Evolutionary conservation across 2,113 vertebrate genomes (phyloP).

Genomic region (Plecotus auritus): DNA sequence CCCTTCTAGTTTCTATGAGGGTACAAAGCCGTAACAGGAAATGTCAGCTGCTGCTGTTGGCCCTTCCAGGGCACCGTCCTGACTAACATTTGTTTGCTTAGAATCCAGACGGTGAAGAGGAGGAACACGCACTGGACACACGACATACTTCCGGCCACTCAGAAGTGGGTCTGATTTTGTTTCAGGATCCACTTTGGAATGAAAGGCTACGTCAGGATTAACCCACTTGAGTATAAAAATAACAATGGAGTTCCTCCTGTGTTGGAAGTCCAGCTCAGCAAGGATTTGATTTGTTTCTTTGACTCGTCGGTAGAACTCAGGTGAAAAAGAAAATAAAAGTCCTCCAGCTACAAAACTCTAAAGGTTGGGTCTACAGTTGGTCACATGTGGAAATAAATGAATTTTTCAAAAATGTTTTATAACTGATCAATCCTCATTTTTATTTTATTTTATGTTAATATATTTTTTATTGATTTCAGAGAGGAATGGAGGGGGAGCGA

Average conservation of each 20-base stretch:
- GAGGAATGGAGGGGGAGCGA: too few relatives aligned
- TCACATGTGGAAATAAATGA: neutral
- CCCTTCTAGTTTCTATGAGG: neutral
- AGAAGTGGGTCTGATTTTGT: conserved; percentile 59
- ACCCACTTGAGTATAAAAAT: conserved; percentile 78
- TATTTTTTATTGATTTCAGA: neutral
- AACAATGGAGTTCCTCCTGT: conserved; percentile 69
- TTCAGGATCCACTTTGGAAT: conserved; percentile 96
- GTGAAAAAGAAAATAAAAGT: conserved; percentile 77
- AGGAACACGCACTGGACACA: neutral
- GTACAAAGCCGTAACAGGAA: neutral
- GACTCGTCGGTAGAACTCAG: conserved; percentile 90
- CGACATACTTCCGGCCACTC: neutral
- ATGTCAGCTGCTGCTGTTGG: neutral
- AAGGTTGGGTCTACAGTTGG: neutral
- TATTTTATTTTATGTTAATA: too few relatives aligned
- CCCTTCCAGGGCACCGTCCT: neutral
- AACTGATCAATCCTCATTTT: neutral
- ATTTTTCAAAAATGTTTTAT: neutral
- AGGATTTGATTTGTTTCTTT: conserved; percentile 90
- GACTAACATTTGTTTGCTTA: neutral
- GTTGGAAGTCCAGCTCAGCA: conserved; percentile 87
- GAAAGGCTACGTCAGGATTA: conserved; percentile 92
- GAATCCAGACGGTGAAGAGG: neutral
- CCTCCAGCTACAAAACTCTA: neutral